These are phyloP conservation scores for Apogon talboti DNA, from an alignment of 2,797 vertebrate genomes.

Conservation along the genomic window DNA sequence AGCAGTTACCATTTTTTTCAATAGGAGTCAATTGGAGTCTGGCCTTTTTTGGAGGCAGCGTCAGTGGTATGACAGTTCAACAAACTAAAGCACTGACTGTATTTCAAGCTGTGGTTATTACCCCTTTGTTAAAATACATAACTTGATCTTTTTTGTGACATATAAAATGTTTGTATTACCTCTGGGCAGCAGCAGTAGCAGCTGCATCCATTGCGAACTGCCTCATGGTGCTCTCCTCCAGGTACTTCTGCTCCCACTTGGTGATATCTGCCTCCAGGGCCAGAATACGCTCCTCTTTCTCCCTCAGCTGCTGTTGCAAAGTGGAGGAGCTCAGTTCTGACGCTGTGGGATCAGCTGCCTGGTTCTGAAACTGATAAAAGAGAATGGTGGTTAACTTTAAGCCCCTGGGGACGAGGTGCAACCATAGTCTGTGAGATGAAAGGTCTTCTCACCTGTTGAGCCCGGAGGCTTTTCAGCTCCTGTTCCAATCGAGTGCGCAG, in stretches of 20 bases:
- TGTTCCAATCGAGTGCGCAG: conserved; percentile 94
- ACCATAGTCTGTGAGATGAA: background rate
- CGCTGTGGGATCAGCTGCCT: conserved; percentile 17
- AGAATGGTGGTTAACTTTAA: conserved; percentile 4
- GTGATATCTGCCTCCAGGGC: conserved; percentile 97
- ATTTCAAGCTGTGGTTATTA: no score
- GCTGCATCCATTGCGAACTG: conserved; percentile 98
- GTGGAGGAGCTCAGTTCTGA: conserved; percentile 79
- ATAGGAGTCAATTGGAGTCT: no score
- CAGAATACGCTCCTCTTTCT: conserved; percentile 92
- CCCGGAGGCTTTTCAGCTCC: conserved; percentile 92
- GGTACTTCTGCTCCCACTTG: conserved; percentile 97
- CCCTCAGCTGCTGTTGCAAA: conserved; percentile 90
- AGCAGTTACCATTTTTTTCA: no score
- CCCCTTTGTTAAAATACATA: background rate
- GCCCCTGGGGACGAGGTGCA: background rate
- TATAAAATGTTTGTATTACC: conserved; percentile 56
- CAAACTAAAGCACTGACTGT: no score
- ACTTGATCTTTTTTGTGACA: background rate
- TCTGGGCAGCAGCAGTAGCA: conserved; percentile 93
- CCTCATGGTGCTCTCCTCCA: conserved; percentile 97
- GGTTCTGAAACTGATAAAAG: conserved; percentile 45
- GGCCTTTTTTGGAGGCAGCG: no score
- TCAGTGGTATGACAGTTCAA: no score
- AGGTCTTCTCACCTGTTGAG: conserved; percentile 88